phyloP scores from a whole-genome alignment of 2,113 vertebrate species.

The Hydrolagus affinis region DNA sequence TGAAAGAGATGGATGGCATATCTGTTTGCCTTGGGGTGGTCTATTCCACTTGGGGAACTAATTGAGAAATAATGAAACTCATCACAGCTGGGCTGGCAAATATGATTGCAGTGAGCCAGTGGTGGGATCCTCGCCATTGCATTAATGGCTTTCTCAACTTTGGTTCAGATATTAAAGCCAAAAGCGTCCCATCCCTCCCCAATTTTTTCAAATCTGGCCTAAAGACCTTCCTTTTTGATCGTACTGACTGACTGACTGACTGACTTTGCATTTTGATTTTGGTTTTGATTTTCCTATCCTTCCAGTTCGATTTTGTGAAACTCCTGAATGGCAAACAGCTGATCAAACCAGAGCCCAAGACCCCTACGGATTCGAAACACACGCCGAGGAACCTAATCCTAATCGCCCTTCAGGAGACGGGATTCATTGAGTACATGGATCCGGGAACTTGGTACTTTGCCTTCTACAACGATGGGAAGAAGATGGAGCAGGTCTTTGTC shows the following conservation, averaged over 20 bases:
- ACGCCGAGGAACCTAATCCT: conserved; percentile 77
- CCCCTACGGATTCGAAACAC: conserved; percentile 63
- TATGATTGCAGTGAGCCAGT: neutral
- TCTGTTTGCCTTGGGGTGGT: neutral
- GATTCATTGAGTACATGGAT: conserved; percentile 96
- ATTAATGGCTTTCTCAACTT: neutral
- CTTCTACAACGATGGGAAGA: conserved; percentile 92
- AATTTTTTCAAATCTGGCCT: too few relatives aligned
- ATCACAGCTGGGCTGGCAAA: neutral
- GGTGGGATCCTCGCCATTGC: neutral
- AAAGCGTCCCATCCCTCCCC: too few relatives aligned
- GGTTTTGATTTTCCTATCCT: conserved; percentile 34
- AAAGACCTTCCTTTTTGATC: too few relatives aligned
- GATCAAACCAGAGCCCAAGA: conserved; percentile 71
- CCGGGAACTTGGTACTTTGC: conserved; percentile 91
- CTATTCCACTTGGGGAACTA: neutral
- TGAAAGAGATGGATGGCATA: neutral
- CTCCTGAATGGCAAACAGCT: conserved; percentile 90
- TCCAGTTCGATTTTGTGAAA: conserved; percentile 95
- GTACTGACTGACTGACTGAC: neutral
- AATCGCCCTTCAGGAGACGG: conserved; percentile 80
- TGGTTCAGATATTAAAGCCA: neutral
- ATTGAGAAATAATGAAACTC: neutral
- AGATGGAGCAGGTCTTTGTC: conserved; percentile 82
- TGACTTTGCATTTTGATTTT: neutral